Base-by-base conservation (phyloP, 2,888 invertebrate species). In the Xiphydria camelus region DNA sequence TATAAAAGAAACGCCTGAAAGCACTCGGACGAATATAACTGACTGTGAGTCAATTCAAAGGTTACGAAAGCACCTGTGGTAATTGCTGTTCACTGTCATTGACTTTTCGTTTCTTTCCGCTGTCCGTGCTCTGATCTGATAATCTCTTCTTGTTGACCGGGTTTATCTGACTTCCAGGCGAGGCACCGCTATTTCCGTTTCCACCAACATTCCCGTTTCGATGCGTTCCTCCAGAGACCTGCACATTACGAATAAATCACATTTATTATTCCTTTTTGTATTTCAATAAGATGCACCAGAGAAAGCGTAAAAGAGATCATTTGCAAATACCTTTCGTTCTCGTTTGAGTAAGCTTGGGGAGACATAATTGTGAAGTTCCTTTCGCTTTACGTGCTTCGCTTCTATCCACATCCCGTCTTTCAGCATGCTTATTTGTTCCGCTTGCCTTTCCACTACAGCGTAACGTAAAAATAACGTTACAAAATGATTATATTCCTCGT, bases 351-450 rank as follows among this genome's bases (percentile, higher is more conserved):
- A 79, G 55, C 84, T 83, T 7, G 82, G 81, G 4, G 89, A 83
- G 51, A 91, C 77, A 76, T 89, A 91, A 65, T 85, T 84, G 54
- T 81, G 80, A 25, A 91, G 78, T 60, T 89, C 87, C 75, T 86
- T 90, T 68, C 87, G 85, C 53, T 89, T 89, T 0, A 95, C 94
- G 76, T 94, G 91, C 4, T 89, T 86, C 1, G 93, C 93, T 79
- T 94, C 89, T 25, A 90, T 82, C 62, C 83, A 82, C 88, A 89
- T 89, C 29, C 87, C 87, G 34, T 87, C 86, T 67, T 85, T 86
- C 44, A 82, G 75, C 76, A 85, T 78, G 68, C 82, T 84, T 47
- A 82, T 78, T 55, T 68, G 66, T 34, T 68, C 82, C 0, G 90
- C 91, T 73, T 89, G 88, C 46, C 75, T 68, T 69, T 81, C 66